Evolutionary conservation across 2,113 vertebrate genomes (phyloP), one percentile per base, ranked within the genome.

Genomic region (Alectura lathami): DNA sequence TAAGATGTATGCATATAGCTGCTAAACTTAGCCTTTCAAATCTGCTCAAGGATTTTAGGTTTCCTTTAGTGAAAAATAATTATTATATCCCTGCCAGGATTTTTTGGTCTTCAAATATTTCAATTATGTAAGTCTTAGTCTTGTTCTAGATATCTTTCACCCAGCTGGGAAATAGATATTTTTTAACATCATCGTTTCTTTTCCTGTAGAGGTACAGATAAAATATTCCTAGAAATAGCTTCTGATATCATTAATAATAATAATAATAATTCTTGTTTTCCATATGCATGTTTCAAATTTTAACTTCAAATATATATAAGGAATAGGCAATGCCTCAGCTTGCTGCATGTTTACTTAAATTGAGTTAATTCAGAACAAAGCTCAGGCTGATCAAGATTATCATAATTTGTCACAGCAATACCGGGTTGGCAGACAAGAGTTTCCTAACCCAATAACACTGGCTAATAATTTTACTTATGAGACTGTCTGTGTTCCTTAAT

Each of bases 1-100:
- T 83, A 91, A 92, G 56, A 88, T n/a, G 16, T 63, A 74, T 80
- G 54, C 82, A 88, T 42, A 62, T 34, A 77, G 26, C 54, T 86
- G 63, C 63, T 92, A 86, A 85, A 95, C 34, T 83, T 80, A 86
- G 78, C 63, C 43, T 94, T 72, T 51, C 30, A 80, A 94, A 94
- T 88, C 59, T 88, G 22, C 42, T 54, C 45, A 89, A 88, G 13
- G 13, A 17, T 51, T 89, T 63, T 83, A 42, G n/a, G 57, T 76
- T 86, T 76, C 23, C 79, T 74, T 80, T 24, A 83, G 59, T 66
- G 88, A 79, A 81, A 95, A 86, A 17, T 85, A 85, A 83, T 80
- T 79, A 83, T 66, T 91, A 57, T 78, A 74, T 24, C 36, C 8
- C 40, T 89, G 51, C 5, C 56, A 91, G 38, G 27, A 56, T 26